Base-by-base conservation (phyloP, 2,113 vertebrate genomes). In the Eptatretus burgeri region DNA sequence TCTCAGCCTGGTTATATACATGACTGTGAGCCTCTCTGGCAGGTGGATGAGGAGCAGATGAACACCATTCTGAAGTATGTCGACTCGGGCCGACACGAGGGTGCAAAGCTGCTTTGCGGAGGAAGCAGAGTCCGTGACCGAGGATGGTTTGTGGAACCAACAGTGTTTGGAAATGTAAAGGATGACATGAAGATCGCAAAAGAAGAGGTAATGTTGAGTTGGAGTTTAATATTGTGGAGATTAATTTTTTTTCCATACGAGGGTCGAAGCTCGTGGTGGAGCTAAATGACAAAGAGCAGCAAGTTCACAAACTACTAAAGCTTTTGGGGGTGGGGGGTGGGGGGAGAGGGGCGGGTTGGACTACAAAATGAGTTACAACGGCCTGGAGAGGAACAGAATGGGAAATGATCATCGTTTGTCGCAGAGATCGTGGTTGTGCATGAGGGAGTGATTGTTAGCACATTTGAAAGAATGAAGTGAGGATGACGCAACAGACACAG, bases 141-240 rank as follows among this genome's bases (percentile, higher is more conserved):
- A 19, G 89, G 91, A n/a, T 98, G 82, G 70, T 98, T 88, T 69
- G 82, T 98, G 75, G 87, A 98, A 69, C 91, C 91, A 5, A 98
- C 91, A 0, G 74, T 98, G 50, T 98, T 98, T 12, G 81, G 84
- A 27, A 81, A 87, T 0, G 91, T 98, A 68, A 75, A 88, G 68
- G 91, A 98, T 66, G 69, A 66, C 74, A 98, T 98, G 91, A 84
- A 75, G 11, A 96, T 98, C 1, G 85, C 91, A 65, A 76, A 75
- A 51, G 89, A 98, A 70, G 89, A 98, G 85, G 91, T 96, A 68
- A 68, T 66, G 60, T 13, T 65, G 16, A 62, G 51, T 14, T 64
- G 17, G 66, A 5, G 10, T 63, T 13, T 2, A 8, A 14, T 41
- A 7, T 27, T 12, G 41, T 20, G n/a, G 5, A n/a, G 17, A 3